Conservation (phyloP, 2,888 invertebrate species). For the Dusona sp. region DNA sequence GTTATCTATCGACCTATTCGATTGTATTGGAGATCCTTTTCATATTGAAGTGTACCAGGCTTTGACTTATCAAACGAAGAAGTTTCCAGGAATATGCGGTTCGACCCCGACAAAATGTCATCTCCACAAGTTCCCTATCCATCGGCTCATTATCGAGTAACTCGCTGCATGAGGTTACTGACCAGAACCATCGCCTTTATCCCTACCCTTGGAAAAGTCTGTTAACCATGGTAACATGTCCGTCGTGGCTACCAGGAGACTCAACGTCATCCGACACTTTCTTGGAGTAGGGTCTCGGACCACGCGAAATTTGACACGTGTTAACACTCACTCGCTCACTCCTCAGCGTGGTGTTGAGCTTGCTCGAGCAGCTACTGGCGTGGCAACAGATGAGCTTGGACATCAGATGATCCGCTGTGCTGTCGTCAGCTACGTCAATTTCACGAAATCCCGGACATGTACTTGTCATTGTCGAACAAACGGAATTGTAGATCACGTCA, state of each 20-base stretch:
- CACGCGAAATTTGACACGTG: constrained; percentile 75
- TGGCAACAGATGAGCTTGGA: constrained; percentile 54
- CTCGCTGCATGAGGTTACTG: neutral
- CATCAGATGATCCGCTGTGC: constrained; percentile 59
- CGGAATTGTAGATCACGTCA: neutral
- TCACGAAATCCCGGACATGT: constrained; percentile 39
- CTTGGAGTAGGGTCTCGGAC: constrained; percentile 60
- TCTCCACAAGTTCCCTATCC: constrained; percentile 4
- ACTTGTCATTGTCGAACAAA: constrained; percentile 17
- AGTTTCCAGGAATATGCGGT: constrained; percentile 55
- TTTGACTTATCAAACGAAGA: constrained; percentile 65
- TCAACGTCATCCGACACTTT: constrained; percentile 55
- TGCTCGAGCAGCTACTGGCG: constrained; percentile 53
- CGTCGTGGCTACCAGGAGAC: constrained; percentile 37
- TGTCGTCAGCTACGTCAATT: constrained; percentile 72
- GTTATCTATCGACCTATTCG: constrained; percentile 67
- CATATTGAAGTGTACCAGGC: neutral
- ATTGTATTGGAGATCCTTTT: constrained; percentile 51
- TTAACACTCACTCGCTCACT: constrained; percentile 62
- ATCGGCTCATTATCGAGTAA: constrained; percentile 60
- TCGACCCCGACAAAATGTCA: constrained; percentile 2
- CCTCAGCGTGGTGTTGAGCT: constrained; percentile 41
- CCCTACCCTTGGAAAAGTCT: constrained; percentile 46
- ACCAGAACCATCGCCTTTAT: constrained; percentile 1
- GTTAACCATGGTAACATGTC: constrained; percentile 10